A percentile compares a stretch with the other conserved stretches of the same genome.
phyloP scores from a whole-genome alignment of 2,113 vertebrate genomes.

The Eclectus roratus region DNA sequence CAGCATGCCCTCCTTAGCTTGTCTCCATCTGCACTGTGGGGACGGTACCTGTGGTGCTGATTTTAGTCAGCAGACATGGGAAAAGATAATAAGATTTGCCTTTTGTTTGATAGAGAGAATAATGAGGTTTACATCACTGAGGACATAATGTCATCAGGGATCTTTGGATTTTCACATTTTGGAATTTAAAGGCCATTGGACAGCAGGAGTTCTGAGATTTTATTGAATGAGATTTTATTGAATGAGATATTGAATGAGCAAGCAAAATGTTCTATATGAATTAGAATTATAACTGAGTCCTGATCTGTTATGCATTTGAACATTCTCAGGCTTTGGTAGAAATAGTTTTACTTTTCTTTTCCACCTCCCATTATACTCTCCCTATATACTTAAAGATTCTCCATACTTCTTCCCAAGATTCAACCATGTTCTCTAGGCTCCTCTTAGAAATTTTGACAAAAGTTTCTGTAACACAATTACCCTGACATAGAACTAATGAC shows the following conservation, averaged over 20 bases:
- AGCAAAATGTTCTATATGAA: not conserved
- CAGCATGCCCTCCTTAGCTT: not conserved
- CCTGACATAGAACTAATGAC: not conserved
- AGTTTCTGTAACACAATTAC: not conserved
- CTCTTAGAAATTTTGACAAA: not conserved
- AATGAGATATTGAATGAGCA: not conserved
- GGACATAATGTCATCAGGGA: not conserved
- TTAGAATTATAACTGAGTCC: not conserved
- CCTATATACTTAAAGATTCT: not conserved
- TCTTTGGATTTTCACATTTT: not conserved
- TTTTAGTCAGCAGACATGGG: not conserved
- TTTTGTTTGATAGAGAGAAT: not conserved
- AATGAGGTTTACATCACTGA: not conserved
- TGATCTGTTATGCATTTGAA: not conserved
- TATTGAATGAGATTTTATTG: not conserved
- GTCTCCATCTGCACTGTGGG: not conserved
- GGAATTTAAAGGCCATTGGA: not conserved
- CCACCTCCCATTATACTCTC: not conserved
- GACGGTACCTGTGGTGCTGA: not conserved
- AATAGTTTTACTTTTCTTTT: not conserved
- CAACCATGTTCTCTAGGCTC: not conserved
- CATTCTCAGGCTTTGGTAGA: not conserved
- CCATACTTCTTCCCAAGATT: not conserved
- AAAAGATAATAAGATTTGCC: not conserved
- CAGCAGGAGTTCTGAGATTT: not conserved